phyloP scores from a whole-genome alignment of 2,113 vertebrate species.

The Entosphenus tridentatus region DNA sequence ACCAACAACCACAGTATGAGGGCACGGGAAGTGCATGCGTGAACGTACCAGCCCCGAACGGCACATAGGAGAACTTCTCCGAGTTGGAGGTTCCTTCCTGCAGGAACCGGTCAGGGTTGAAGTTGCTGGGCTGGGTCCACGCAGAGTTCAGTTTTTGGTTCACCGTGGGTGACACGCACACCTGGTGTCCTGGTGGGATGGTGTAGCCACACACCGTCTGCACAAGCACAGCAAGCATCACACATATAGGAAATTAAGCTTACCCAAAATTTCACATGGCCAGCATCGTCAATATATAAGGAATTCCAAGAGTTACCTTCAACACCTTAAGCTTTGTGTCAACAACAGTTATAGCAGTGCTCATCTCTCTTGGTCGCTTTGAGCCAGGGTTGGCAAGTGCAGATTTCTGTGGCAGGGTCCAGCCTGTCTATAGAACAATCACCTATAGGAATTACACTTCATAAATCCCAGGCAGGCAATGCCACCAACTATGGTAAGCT shows the following conservation, averaged over 20 bases:
- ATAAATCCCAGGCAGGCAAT: neutral
- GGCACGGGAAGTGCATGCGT: no score
- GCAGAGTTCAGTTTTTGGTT: constrained; percentile 66
- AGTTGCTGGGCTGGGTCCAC: constrained; percentile 45
- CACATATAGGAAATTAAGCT: neutral
- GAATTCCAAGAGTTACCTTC: no score
- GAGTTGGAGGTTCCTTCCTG: constrained; percentile 43
- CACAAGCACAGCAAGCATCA: neutral
- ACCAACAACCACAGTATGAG: no score
- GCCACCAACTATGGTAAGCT: neutral
- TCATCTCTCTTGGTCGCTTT: no score
- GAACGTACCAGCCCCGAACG: constrained; percentile 67
- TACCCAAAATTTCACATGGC: no score
- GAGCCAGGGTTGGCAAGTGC: no score
- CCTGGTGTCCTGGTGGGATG: constrained; percentile 77
- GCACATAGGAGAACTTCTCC: constrained; percentile 75
- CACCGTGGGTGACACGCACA: constrained; percentile 85
- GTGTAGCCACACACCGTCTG: constrained; percentile 55
- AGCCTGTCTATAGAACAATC: neutral
- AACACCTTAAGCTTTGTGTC: no score
- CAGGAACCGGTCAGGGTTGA: constrained; percentile 63
- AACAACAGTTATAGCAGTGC: no score
- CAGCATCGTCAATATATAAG: no score
- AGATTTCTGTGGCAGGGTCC: neutral
- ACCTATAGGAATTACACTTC: neutral